A percentile compares a stretch with the other conserved stretches of the same genome.
Evolutionary conservation across 2,888 invertebrate species (phyloP).

Genomic region (Drosophila macrospina): DNA sequence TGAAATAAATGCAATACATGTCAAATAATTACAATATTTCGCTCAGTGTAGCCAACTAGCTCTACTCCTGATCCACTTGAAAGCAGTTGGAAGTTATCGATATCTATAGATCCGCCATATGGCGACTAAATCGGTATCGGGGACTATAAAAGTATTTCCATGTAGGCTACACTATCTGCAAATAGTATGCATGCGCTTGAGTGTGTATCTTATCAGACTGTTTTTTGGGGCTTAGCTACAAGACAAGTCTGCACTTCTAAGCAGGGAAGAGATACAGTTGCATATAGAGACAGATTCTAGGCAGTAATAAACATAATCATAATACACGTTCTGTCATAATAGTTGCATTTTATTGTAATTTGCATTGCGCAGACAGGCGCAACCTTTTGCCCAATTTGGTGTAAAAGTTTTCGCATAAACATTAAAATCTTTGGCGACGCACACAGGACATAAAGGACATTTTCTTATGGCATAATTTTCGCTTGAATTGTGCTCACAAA

Average conservation of each 20-base stretch:
- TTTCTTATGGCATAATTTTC: constrained; percentile 79
- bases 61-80: constrained; percentile 54
- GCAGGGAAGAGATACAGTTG: neutral
- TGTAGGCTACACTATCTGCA: constrained; percentile 50
- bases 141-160: constrained; percentile 72
- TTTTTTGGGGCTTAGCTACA: constrained; percentile 24
- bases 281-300: constrained; percentile 3
- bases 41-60: constrained; percentile 28
- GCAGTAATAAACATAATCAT: constrained; percentile 40
- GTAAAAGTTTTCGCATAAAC: constrained; percentile 82
- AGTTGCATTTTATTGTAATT: constrained; percentile 60
- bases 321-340: constrained; percentile 46
- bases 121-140: constrained; percentile 62
- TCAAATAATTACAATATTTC: constrained; percentile 4
- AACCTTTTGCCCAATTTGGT: constrained; percentile 56
- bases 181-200: constrained; percentile 12
- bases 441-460: constrained; percentile 61
- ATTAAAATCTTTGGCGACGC: constrained; percentile 75
- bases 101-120: constrained; percentile 70
- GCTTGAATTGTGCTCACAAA: constrained; percentile 67
- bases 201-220: constrained; percentile 49
- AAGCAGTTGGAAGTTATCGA: constrained; percentile 50
- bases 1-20: no score
- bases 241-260: constrained; percentile 24
- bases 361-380: constrained; percentile 10